phyloP scores from a whole-genome alignment of 2,797 vertebrate species.

The Sebastes vulpes region DNA sequence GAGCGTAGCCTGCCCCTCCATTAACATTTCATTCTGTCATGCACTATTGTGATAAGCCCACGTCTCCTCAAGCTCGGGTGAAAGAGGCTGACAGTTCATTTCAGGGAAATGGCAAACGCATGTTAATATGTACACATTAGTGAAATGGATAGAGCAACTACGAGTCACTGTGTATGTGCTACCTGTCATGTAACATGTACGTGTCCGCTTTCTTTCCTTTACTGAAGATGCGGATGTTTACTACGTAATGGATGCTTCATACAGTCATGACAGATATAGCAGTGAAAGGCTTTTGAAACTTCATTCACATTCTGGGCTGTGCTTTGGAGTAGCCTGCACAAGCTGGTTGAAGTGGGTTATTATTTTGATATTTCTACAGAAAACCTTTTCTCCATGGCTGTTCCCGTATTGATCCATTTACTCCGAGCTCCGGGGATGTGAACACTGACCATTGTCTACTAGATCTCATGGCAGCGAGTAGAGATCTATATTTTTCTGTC shows the following conservation, averaged over 20 bases:
- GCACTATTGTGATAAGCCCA: constrained; percentile 69
- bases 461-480: constrained; percentile 11
- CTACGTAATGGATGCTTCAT: background rate
- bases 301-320: constrained; percentile 1
- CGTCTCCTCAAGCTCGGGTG: constrained; percentile 51
- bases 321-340: constrained; percentile 8
- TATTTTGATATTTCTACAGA: constrained; percentile 43
- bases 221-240: background rate
- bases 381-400: constrained; percentile 6
- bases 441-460: constrained; percentile 30
- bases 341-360: constrained; percentile 30
- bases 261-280: background rate
- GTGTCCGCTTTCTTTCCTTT: constrained; percentile 25
- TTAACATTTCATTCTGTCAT: constrained; percentile 78
- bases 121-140: constrained; percentile 55
- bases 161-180: background rate
- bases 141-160: constrained; percentile 19
- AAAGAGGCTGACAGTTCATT: constrained; percentile 71
- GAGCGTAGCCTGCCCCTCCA: constrained; percentile 61
- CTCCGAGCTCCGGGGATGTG: background rate
- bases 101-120: constrained; percentile 55
- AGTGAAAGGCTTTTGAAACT: constrained; percentile 49
- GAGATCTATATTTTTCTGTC: constrained; percentile 49
- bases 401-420: constrained; percentile 55
- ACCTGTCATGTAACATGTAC: constrained; percentile 29